These are phyloP conservation scores for Tetranychus cinnabarinus DNA, from an alignment of 1,140 invertebrate species.

Conservation along the genomic window DNA sequence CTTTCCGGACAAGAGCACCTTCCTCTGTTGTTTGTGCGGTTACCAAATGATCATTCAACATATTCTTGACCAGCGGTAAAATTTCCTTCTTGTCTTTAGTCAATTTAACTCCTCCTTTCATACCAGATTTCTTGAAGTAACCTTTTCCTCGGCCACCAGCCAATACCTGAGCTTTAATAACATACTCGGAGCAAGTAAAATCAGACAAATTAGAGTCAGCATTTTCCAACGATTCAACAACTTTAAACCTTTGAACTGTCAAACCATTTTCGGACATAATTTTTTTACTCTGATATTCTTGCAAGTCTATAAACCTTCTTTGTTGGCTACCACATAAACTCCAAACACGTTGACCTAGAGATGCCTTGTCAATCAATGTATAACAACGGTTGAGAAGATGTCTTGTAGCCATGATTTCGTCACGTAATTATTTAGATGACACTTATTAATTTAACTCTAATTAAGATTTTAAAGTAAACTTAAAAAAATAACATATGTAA, in stretches of 20 bases:
- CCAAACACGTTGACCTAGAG: no score
- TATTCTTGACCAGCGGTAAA: constrained; percentile 27
- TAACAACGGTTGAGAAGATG: no score
- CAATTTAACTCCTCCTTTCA: constrained; percentile 93
- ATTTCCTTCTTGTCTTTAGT: constrained; percentile 55
- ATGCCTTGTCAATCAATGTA: no score
- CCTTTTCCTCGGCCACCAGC: constrained; percentile 86
- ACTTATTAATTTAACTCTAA: no score
- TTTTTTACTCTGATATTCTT: constrained; percentile 95
- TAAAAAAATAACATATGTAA: no score
- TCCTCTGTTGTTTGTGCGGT: constrained; percentile 90
- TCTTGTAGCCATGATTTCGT: no score
- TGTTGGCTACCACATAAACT: not conserved
- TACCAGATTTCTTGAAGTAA: constrained; percentile 49
- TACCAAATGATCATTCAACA: constrained; percentile 74
- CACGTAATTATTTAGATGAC: no score
- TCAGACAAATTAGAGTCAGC: constrained; percentile 19
- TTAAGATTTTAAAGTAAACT: no score
- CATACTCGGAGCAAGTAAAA: constrained; percentile 68
- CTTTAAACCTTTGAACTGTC: constrained; percentile 74
- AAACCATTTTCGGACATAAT: constrained; percentile 66
- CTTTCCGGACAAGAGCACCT: constrained; percentile 73
- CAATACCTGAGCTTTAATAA: constrained; percentile 92
- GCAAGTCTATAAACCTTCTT: constrained; percentile 42
- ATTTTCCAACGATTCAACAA: constrained; percentile 46